phyloP scores from a whole-genome alignment of 2,888 invertebrate species.

The Eupithecia insigniata region DNA sequence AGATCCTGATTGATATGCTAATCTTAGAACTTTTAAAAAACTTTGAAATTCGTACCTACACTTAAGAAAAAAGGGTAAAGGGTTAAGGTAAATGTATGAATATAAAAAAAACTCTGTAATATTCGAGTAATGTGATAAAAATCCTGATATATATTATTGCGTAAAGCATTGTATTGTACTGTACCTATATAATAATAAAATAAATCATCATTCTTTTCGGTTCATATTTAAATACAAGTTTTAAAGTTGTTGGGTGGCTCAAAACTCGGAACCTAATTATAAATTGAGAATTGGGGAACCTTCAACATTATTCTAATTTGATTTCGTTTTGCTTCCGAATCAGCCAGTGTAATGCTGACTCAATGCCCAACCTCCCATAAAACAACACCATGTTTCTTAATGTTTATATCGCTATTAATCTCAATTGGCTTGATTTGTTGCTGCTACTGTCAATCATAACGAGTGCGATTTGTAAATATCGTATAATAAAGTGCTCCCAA shows the following conservation, averaged over 20 bases:
- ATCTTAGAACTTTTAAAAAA: not conserved
- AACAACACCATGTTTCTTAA: constrained; percentile 51
- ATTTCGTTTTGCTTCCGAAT: constrained; percentile 1
- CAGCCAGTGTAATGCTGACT: not conserved
- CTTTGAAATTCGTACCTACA: not conserved
- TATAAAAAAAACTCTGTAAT: too few species aligned
- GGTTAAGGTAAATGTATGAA: too few species aligned
- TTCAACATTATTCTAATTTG: not conserved
- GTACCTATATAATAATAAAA: too few species aligned
- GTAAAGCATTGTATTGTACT: too few species aligned
- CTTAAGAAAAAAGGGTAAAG: too few species aligned
- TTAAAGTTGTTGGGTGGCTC: not conserved
- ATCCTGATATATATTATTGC: too few species aligned
- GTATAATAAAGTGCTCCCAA: not conserved
- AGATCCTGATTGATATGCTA: not conserved
- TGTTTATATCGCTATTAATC: constrained; percentile 55
- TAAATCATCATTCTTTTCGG: not conserved
- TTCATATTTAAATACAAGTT: not conserved
- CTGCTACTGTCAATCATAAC: constrained; percentile 29
- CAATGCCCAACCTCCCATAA: constrained; percentile 27
- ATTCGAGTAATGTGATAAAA: too few species aligned
- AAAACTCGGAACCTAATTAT: not conserved
- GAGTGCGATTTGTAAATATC: constrained; percentile 35
- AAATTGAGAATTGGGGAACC: not conserved
- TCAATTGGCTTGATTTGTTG: constrained; percentile 61